Conservation (phyloP, 2,888 invertebrate species). For the Oligia strigilis region DNA sequence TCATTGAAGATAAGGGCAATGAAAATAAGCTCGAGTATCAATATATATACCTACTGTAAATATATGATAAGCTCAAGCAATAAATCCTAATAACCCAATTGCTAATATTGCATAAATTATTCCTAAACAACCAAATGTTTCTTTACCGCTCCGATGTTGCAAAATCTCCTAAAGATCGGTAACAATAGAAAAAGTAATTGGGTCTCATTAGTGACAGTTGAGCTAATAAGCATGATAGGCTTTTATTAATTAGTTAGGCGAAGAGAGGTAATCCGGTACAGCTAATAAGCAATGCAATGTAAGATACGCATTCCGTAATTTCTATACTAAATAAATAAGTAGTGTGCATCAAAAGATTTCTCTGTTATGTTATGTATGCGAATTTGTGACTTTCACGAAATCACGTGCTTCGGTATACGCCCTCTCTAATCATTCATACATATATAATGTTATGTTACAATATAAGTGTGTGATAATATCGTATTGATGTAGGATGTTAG, state of each 20-base stretch:
- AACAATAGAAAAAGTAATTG: too few species aligned
- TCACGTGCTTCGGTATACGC: slow-evolving; percentile 71
- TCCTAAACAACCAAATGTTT: slow-evolving; percentile 93
- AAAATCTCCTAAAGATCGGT: too few species aligned
- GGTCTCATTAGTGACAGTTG: too few species aligned
- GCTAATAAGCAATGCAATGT: slow-evolving; percentile 9
- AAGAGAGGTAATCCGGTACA: background rate
- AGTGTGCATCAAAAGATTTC: slow-evolving; percentile 70
- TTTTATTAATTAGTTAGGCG: background rate
- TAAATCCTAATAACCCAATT: slow-evolving; percentile 95
- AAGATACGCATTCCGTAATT: slow-evolving; percentile 21
- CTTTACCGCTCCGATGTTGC: slow-evolving; percentile 77
- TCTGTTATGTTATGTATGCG: slow-evolving; percentile 74
- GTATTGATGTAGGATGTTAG: slow-evolving; percentile 45
- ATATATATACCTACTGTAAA: slow-evolving; percentile 96
- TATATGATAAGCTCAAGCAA: slow-evolving; percentile 96
- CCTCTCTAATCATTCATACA: slow-evolving; percentile 68
- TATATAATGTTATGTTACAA: slow-evolving; percentile 60
- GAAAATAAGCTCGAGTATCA: slow-evolving; percentile 95
- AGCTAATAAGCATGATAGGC: background rate
- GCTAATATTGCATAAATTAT: slow-evolving; percentile 96
- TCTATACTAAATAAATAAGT: slow-evolving; percentile 54
- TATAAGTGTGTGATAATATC: slow-evolving; percentile 43
- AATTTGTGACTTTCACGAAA: slow-evolving; percentile 76
- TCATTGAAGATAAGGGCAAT: background rate